A percentile compares a stretch with the other conserved stretches of the same genome.
Conservation (phyloP, 1,140 invertebrate species). For the Eurytemora carolleeae region DNA sequence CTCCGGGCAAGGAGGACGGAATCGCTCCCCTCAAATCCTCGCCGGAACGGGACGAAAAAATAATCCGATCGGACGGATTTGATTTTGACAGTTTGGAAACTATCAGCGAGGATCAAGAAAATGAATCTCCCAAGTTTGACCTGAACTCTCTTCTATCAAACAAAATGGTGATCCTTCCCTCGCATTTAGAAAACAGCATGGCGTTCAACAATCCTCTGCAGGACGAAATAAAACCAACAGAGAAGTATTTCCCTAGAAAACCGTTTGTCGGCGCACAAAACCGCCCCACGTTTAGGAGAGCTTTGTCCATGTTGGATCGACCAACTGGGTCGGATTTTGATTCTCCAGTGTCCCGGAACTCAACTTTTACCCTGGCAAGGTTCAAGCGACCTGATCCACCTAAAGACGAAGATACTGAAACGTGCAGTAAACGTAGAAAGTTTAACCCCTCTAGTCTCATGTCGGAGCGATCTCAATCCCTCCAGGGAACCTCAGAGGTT, state of each 20-base stretch:
- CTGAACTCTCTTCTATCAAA: neutral
- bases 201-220: no score
- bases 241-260: no score
- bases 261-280: neutral
- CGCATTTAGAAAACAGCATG: no score
- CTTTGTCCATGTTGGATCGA: neutral
- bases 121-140: neutral
- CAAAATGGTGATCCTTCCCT: neutral
- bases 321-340: neutral
- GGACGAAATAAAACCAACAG: no score
- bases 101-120: neutral
- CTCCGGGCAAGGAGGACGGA: neutral
- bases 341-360: neutral
- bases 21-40: neutral
- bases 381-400: neutral
- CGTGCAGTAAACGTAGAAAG: no score
- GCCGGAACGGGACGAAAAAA: neutral
- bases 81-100: neutral
- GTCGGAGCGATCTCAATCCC: no score
- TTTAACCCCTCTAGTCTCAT: no score
- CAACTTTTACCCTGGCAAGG: neutral
- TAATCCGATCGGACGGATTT: neutral
- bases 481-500: no score
- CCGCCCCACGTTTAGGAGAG: neutral
- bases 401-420: no score